Percentiles rank a stretch among this genome's conserved stretches.
phyloP scores from a whole-genome alignment of 2,797 vertebrate genomes.

The Champsocephalus esox region DNA sequence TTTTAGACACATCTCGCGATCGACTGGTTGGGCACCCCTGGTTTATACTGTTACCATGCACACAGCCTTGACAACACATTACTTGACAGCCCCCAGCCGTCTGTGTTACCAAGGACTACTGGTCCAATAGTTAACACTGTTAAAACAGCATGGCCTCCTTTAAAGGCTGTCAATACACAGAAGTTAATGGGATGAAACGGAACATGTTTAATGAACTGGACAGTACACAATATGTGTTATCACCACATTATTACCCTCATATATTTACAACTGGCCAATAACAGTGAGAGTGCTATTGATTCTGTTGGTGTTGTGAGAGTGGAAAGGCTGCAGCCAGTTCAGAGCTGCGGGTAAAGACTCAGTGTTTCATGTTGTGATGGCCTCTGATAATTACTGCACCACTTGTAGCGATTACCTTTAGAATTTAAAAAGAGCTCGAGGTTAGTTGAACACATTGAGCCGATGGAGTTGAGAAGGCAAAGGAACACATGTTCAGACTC shows the following conservation, averaged over 20 bases:
- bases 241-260: slow-evolving; percentile 41
- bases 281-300: slow-evolving; percentile 50
- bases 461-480: slow-evolving; percentile 13
- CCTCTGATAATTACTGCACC: slow-evolving; percentile 50
- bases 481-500: neutral
- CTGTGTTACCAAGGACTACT: neutral
- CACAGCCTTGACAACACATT: slow-evolving; percentile 4
- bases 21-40: too few relatives aligned
- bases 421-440: slow-evolving; percentile 15
- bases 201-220: slow-evolving; percentile 47
- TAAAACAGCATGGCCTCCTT: slow-evolving; percentile 33
- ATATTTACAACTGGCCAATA: slow-evolving; percentile 41
- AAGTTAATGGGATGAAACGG: slow-evolving; percentile 50
- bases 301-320: slow-evolving; percentile 23
- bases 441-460: slow-evolving; percentile 21
- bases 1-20: too few relatives aligned
- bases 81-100: neutral
- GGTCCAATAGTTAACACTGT: slow-evolving; percentile 9
- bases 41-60: neutral
- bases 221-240: slow-evolving; percentile 48
- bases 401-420: slow-evolving; percentile 47
- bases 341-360: slow-evolving; percentile 24
- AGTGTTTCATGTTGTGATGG: slow-evolving; percentile 26
- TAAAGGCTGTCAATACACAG: slow-evolving; percentile 35
- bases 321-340: slow-evolving; percentile 27